phyloP scores from a whole-genome alignment of 2,797 vertebrate genomes.

The Argya squamiceps region DNA sequence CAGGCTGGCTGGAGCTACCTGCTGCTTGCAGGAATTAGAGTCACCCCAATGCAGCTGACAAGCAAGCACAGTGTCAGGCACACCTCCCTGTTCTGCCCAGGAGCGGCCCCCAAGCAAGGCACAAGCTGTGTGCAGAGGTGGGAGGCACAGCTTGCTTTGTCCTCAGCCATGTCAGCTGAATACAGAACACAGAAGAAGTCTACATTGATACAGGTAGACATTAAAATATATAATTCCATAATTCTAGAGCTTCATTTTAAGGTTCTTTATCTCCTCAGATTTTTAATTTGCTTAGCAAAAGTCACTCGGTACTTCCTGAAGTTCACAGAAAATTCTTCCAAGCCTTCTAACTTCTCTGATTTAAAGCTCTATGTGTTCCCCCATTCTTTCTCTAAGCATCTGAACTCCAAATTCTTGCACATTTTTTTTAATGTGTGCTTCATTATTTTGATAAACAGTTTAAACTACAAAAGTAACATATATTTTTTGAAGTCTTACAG shows the following conservation, averaged over 20 bases:
- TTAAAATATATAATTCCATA: background rate
- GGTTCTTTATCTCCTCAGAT: background rate
- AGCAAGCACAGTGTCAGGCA: background rate
- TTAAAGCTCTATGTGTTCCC: background rate
- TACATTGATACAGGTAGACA: rapidly evolving
- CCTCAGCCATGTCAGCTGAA: background rate
- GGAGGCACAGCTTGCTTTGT: background rate
- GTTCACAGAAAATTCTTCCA: background rate
- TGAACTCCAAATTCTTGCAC: background rate
- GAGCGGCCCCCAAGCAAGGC: background rate
- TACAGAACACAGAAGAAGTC: background rate
- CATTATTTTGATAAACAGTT: background rate
- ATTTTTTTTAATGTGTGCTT: background rate
- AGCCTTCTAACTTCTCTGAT: background rate
- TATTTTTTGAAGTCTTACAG: background rate
- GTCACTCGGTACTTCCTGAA: background rate
- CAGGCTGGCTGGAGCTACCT: background rate
- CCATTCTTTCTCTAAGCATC: background rate
- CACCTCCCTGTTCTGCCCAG: background rate
- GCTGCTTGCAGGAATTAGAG: background rate
- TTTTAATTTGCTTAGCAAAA: background rate
- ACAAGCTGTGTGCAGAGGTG: background rate
- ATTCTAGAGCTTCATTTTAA: background rate
- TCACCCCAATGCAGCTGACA: background rate
- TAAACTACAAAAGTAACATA: background rate